Base-by-base conservation (phyloP, 2,113 vertebrate genomes). In the Psittacula cyanocephala region DNA sequence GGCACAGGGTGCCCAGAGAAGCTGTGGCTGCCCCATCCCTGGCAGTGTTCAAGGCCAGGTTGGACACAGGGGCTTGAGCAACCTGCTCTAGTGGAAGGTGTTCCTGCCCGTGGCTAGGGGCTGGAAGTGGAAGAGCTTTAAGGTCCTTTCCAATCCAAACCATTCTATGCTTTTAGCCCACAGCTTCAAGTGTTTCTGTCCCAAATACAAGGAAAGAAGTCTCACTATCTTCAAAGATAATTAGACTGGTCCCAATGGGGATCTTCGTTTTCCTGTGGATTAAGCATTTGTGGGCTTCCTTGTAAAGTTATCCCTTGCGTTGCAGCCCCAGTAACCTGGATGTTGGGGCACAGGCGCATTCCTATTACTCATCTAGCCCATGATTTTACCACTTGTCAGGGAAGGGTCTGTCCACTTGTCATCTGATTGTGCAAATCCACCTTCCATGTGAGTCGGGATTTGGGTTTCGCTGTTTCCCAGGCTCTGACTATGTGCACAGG, bases 401-500 rank as follows among this genome's bases (percentile, higher is more conserved):
- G 29, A 85, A 95, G 86, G 88, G 81, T 85, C 91, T 88, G 93
- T 91, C 83, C 83, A 83, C 75, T 76, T 95, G 84, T 95, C 94
- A 94, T 91, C 68, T 28, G 81, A 69, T 96, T 97, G 70, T 74
- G 91, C 74, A 95, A 95, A 94, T 89, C 78, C 79, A 78, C 68
- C 86, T 87, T 89, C 74, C 89, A 81, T 46, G 41, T 83, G 74
- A 83, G 64, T 44, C 0, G 27, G 62, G 91, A 87, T 93, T 91
- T 83, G 87, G 93, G 96, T 97, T 88, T 95, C 57, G 3, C 86
- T 91, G 80, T 60, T 88, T 92, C 93, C 86, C 94, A 93, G 80
- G 43, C 59, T 81, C 86, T 95, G 94, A 96, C 84, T 94, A 82
- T 93, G 85, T 94, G 86, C 82, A 87, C 41, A 95, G 93, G 88